Conservation (phyloP, 2,888 invertebrate genomes). For the Cabera pusaria region DNA sequence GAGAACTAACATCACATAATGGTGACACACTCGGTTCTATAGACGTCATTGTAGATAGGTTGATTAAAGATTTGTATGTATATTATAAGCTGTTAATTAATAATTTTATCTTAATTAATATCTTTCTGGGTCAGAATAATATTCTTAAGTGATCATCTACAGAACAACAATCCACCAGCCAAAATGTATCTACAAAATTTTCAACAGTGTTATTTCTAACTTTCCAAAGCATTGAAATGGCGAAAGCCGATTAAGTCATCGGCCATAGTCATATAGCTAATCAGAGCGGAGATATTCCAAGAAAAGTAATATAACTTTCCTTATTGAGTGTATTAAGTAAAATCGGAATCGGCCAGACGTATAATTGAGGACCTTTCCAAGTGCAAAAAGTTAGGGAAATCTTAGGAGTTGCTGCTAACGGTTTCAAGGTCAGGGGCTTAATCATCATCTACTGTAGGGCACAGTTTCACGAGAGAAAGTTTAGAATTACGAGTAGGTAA, state of each 20-base stretch:
- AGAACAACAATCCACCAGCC: too few relatives aligned
- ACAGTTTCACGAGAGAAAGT: too few relatives aligned
- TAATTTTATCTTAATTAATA: too few relatives aligned
- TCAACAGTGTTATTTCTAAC: slow-evolving; percentile 1
- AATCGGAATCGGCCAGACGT: slow-evolving; percentile 62
- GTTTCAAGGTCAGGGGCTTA: not conserved
- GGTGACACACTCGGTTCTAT: too few relatives aligned
- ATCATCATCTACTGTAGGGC: not conserved
- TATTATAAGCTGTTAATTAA: too few relatives aligned
- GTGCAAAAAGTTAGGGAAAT: slow-evolving; percentile 11
- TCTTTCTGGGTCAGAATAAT: too few relatives aligned
- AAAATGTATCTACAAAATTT: too few relatives aligned
- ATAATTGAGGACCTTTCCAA: slow-evolving; percentile 50
- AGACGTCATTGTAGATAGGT: too few relatives aligned
- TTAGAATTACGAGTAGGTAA: too few relatives aligned
- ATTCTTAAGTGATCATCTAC: too few relatives aligned
- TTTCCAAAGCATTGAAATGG: slow-evolving; percentile 9
- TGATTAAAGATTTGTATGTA: too few relatives aligned
- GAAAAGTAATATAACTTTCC: slow-evolving; percentile 77
- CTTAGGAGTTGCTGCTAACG: slow-evolving; percentile 3
- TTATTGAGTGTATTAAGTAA: slow-evolving; percentile 60
- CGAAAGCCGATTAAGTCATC: slow-evolving; percentile 39
- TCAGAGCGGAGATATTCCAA: slow-evolving; percentile 58
- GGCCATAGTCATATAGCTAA: slow-evolving; percentile 41
- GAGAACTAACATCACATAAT: too few relatives aligned